Conservation (phyloP, 2,888 invertebrate species). For the Netelia melanura region DNA sequence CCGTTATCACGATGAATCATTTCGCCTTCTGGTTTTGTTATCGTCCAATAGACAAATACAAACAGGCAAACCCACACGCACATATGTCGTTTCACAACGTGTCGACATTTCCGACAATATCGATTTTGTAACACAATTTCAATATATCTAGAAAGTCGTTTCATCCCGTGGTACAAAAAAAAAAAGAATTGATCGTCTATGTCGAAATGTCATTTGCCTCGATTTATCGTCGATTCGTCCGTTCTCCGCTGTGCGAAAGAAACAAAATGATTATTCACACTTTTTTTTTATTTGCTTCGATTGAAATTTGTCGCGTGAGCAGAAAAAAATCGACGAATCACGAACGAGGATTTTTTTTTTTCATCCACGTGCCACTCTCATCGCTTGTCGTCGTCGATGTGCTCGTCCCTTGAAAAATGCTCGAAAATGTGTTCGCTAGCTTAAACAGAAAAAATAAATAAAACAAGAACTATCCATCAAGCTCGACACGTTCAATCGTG, state of each 20-base stretch:
- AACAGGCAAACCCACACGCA: too few relatives aligned
- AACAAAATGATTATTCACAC: conserved; percentile 15
- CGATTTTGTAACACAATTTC: too few relatives aligned
- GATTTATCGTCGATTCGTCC: too few relatives aligned
- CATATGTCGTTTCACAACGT: too few relatives aligned
- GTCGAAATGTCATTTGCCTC: too few relatives aligned
- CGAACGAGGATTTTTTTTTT: not conserved
- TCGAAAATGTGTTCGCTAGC: not conserved
- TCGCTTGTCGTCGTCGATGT: conserved; percentile 52
- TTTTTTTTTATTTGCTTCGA: too few relatives aligned
- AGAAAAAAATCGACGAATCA: conserved; percentile 9
- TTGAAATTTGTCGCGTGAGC: not conserved
- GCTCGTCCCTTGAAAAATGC: conserved; percentile 21
- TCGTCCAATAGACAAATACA: not conserved
- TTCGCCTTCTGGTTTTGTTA: not conserved
- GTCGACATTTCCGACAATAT: too few relatives aligned
- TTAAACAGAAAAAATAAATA: conserved; percentile 1
- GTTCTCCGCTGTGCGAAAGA: too few relatives aligned
- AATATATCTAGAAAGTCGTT: too few relatives aligned
- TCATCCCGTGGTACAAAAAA: too few relatives aligned
- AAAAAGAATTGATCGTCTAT: too few relatives aligned
- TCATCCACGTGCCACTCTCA: conserved; percentile 23
- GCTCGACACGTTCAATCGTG: conserved; percentile 19
- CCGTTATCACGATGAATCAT: conserved; percentile 58
- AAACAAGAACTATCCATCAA: not conserved